These are phyloP conservation scores for Puntigrus tetrazona DNA, from an alignment of 2,113 vertebrate genomes.

Conservation along the genomic window DNA sequence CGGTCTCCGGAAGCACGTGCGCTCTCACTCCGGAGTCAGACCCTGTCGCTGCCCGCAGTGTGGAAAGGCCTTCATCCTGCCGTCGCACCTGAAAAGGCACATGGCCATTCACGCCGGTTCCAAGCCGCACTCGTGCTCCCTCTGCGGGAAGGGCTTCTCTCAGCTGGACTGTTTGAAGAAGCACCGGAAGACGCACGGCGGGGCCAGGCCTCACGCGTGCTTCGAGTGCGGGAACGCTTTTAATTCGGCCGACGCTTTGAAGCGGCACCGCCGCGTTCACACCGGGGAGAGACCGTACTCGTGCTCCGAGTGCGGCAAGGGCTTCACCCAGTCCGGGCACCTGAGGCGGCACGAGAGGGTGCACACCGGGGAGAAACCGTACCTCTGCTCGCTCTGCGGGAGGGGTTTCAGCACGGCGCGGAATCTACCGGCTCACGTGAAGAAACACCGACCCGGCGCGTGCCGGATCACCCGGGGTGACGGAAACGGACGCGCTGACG, in stretches of 20 bases:
- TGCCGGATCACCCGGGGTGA: background rate
- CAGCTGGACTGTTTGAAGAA: conserved; percentile 14
- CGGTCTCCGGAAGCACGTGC: background rate
- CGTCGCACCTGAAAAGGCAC: background rate
- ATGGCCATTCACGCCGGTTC: background rate
- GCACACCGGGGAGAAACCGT: background rate
- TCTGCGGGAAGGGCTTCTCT: background rate
- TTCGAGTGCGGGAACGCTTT: background rate
- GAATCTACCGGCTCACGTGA: conserved; percentile 2
- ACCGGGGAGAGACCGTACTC: background rate
- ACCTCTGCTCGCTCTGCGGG: background rate
- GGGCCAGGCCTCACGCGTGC: background rate
- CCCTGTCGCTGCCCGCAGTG: background rate
- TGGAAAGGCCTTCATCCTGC: background rate
- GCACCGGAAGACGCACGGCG: background rate
- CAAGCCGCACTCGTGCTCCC: background rate
- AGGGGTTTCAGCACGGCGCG: background rate
- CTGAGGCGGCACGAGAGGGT: background rate
- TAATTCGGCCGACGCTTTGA: background rate
- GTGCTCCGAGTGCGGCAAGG: background rate
- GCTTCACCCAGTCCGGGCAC: background rate
- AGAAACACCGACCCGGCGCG: background rate
- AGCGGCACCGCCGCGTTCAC: background rate
- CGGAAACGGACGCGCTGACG: no score
- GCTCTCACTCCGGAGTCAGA: background rate